Percentiles rank a stretch among this genome's conserved stretches.
Conservation (phyloP, 2,888 invertebrate genomes). For the Drosophila meridionalis region DNA sequence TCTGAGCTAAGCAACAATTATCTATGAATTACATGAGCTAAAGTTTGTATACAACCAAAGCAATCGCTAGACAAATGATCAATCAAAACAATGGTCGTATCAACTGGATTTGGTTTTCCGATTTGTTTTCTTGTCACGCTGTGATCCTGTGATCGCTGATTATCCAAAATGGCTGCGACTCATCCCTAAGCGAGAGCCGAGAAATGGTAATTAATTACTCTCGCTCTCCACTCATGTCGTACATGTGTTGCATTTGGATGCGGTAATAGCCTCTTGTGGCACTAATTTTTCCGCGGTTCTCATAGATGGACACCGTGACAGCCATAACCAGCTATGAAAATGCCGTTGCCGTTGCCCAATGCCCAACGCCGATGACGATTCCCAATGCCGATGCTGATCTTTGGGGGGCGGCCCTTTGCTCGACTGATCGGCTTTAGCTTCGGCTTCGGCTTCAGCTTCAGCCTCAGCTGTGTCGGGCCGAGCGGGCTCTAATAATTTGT, state of each 20-base stretch:
- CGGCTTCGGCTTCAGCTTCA: slow-evolving; percentile 9
- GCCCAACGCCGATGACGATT: slow-evolving; percentile 6
- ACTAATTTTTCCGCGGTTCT: slow-evolving; percentile 55
- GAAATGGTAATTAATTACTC: slow-evolving; percentile 44
- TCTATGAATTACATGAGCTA: slow-evolving; percentile 1
- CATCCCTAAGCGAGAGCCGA: slow-evolving; percentile 20
- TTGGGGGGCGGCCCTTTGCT: slow-evolving; percentile 17
- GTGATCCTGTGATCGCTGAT: slow-evolving; percentile 43
- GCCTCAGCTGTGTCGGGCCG: not conserved
- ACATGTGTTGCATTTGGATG: slow-evolving; percentile 42
- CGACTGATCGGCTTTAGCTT: slow-evolving; percentile 12
- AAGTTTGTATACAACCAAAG: not conserved
- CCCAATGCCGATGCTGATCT: slow-evolving; percentile 3
- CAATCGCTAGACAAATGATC: slow-evolving; percentile 29
- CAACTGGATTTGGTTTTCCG: slow-evolving; percentile 11
- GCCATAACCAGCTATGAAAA: slow-evolving; percentile 62
- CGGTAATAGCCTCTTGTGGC: slow-evolving; percentile 59
- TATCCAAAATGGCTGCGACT: slow-evolving; percentile 31
- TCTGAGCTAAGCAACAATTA: not conserved
- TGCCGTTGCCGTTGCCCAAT: slow-evolving; percentile 22
- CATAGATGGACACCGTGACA: slow-evolving; percentile 53
- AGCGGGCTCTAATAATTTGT: slow-evolving; percentile 49
- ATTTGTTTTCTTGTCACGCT: slow-evolving; percentile 38
- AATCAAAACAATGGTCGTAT: slow-evolving; percentile 24
- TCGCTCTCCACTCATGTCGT: slow-evolving; percentile 1